Percentiles rank a stretch among this genome's conserved stretches.
phyloP scores from a whole-genome alignment of 2,113 vertebrate species.

The Excalfactoria chinensis region DNA sequence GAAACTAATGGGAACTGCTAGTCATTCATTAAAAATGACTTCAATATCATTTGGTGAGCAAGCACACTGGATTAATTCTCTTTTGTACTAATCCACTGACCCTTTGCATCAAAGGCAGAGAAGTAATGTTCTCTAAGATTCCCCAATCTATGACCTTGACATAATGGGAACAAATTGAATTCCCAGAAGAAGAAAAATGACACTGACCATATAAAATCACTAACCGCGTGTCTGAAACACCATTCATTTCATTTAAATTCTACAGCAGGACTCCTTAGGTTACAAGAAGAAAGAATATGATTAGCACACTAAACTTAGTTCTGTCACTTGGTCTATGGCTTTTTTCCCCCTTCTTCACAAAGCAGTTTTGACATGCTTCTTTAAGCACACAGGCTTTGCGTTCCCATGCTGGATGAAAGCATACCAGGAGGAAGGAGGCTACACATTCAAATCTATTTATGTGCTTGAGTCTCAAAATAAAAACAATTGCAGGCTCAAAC shows the following conservation, averaged over 20 bases:
- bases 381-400: constrained; percentile 24
- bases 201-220: constrained; percentile 71
- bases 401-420: constrained; percentile 44
- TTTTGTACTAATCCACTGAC: constrained; percentile 82
- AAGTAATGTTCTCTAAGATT: constrained; percentile 71
- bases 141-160: constrained; percentile 74
- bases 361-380: constrained; percentile 56
- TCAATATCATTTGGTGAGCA: constrained; percentile 75
- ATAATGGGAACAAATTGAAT: constrained; percentile 80
- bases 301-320: constrained; percentile 43
- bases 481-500: constrained; percentile 18
- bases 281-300: constrained; percentile 53
- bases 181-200: constrained; percentile 79
- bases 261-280: constrained; percentile 6
- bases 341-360: constrained; percentile 10
- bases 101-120: constrained; percentile 79
- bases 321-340: neutral
- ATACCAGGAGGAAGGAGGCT: neutral
- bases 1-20: constrained; percentile 71
- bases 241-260: constrained; percentile 69
- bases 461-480: constrained; percentile 19
- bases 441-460: neutral
- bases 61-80: constrained; percentile 77
- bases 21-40: constrained; percentile 80
- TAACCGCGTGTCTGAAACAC: constrained; percentile 40